phyloP scores from a whole-genome alignment of 2,113 vertebrate species.

The Corydoras maculifer region DNA sequence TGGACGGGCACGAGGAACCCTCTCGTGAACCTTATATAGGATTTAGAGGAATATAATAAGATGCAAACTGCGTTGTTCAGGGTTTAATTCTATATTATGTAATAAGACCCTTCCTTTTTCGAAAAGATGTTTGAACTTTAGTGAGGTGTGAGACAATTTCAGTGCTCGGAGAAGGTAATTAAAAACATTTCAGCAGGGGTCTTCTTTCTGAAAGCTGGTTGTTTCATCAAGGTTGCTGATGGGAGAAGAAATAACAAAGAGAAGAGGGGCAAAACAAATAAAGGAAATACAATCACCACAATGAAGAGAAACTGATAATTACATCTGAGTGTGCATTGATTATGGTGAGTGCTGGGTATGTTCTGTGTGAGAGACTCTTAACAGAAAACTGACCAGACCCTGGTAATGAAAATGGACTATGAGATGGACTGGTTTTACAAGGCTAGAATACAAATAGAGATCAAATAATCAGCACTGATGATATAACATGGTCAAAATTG shows the following conservation, averaged over 20 bases:
- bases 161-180: too few relatives aligned
- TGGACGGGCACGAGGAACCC: too few relatives aligned
- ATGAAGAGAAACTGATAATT: slow-evolving; percentile 38
- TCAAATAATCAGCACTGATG: neutral
- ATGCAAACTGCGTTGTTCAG: too few relatives aligned
- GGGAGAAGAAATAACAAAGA: neutral
- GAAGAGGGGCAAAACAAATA: slow-evolving; percentile 20
- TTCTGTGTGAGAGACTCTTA: slow-evolving; percentile 7
- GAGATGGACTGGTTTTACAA: neutral
- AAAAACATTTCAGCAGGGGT: neutral
- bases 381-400: slow-evolving; percentile 6
- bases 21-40: too few relatives aligned
- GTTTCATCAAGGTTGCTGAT: neutral
- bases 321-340: slow-evolving; percentile 21
- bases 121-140: too few relatives aligned
- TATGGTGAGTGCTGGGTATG: too few relatives aligned
- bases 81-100: too few relatives aligned
- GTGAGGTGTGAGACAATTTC: too few relatives aligned
- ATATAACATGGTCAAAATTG: neutral
- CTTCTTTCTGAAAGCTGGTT: neutral
- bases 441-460: neutral
- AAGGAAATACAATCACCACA: slow-evolving; percentile 30
- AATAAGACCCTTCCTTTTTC: too few relatives aligned
- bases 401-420: too few relatives aligned
- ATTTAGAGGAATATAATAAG: too few relatives aligned